Evolutionary conservation across 1,140 invertebrate species (phyloP).

Genomic region (Neodiprion lecontei): DNA sequence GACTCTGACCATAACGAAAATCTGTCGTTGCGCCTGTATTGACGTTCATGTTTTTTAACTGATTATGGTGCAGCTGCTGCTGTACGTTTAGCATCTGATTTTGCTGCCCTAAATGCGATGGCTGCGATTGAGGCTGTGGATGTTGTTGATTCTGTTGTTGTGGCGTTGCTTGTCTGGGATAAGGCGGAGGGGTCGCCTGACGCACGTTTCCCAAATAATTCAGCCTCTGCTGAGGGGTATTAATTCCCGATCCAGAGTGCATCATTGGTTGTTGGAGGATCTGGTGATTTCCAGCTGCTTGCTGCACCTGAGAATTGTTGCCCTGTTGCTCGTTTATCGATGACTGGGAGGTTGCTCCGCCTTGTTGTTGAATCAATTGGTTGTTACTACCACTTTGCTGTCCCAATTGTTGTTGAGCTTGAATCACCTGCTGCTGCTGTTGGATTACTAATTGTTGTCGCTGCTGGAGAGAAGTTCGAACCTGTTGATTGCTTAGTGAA

Average conservation of each 20-base stretch:
- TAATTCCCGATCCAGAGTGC: constrained; percentile 37
- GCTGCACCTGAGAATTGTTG: constrained; percentile 41
- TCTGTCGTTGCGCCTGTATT: constrained; percentile 55
- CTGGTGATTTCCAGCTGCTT: constrained; percentile 42
- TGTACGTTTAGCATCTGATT: constrained; percentile 53
- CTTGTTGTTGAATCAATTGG: constrained; percentile 36
- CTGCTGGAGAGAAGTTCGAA: constrained; percentile 51
- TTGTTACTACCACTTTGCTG: constrained; percentile 27
- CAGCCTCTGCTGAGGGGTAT: constrained; percentile 53
- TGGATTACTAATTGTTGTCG: constrained; percentile 42
- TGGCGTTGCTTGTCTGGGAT: constrained; percentile 53
- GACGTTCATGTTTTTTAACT: constrained; percentile 54
- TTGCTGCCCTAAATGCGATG: constrained; percentile 42
- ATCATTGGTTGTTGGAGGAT: constrained; percentile 43
- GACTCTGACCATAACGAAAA: constrained; percentile 60
- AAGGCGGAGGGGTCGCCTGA: constrained; percentile 59
- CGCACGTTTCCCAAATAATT: constrained; percentile 55
- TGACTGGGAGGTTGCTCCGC: constrained; percentile 38
- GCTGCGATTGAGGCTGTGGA: constrained; percentile 52
- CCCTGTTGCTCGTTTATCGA: constrained; percentile 45
- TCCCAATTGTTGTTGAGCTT: constrained; percentile 30
- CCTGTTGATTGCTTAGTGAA: constrained; percentile 55
- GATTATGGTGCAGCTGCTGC: constrained; percentile 58
- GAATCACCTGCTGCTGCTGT: constrained; percentile 41
- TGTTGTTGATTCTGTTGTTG: constrained; percentile 48